Percentiles rank a stretch among this genome's conserved stretches.
phyloP scores from a whole-genome alignment of 2,113 vertebrate species.

The Aleadryas rufinucha region DNA sequence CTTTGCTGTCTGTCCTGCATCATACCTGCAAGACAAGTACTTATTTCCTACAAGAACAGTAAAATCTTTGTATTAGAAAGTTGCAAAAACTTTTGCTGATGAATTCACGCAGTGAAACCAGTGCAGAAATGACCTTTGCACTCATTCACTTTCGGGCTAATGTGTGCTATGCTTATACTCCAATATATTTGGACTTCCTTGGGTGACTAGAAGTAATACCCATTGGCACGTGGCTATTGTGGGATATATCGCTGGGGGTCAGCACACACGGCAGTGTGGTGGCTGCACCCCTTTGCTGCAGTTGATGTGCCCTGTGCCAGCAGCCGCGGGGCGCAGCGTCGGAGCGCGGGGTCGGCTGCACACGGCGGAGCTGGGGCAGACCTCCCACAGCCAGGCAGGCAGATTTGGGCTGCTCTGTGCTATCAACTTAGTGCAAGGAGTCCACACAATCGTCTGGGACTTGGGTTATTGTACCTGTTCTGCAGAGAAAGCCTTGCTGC shows the following conservation, averaged over 20 bases:
- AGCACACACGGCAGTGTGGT: neutral
- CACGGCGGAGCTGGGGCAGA: neutral
- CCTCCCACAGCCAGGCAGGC: neutral
- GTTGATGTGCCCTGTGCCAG: neutral
- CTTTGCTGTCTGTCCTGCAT: neutral
- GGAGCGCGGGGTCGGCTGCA: neutral
- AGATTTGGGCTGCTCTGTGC: fast-evolving
- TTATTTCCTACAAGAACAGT: neutral
- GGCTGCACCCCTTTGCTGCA: neutral
- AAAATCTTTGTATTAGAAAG: neutral
- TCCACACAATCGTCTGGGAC: neutral
- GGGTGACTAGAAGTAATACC: neutral
- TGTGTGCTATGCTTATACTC: fast-evolving
- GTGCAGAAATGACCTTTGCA: neutral
- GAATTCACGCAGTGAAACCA: neutral
- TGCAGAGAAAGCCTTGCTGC: neutral
- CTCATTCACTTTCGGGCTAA: neutral
- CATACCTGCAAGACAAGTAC: neutral
- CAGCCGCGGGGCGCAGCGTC: fast-evolving
- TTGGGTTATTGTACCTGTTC: neutral
- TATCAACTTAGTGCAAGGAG: neutral
- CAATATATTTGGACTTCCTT: neutral
- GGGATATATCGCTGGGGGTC: fast-evolving
- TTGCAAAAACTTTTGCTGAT: neutral
- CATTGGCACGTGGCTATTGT: fast-evolving